These are phyloP conservation scores for Acanthurus leucopareius DNA, from an alignment of 2,797 vertebrate species.

Conservation along the genomic window DNA sequence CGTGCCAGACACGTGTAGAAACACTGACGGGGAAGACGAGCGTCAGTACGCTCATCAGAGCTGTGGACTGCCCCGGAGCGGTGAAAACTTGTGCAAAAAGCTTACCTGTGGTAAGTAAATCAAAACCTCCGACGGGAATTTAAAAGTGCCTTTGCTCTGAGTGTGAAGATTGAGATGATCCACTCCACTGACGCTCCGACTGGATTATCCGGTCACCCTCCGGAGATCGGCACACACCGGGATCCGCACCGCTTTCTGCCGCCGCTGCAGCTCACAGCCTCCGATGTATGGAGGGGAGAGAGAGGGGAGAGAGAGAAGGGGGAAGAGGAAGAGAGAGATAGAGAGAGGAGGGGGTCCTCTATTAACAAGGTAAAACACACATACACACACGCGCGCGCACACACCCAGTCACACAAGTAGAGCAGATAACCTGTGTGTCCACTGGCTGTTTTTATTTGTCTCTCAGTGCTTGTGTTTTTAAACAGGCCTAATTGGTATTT, in stretches of 20 bases:
- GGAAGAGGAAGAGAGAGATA: not conserved
- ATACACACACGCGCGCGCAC: slow-evolving; percentile 27
- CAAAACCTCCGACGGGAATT: slow-evolving; percentile 14
- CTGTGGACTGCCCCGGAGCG: slow-evolving; percentile 15
- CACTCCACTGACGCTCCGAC: slow-evolving; percentile 49
- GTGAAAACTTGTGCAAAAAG: slow-evolving; percentile 59
- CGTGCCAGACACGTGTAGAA: not conserved
- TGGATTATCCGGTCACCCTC: slow-evolving; percentile 50
- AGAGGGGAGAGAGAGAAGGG: not conserved
- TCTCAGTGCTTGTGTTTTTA: not conserved
- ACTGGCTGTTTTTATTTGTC: not conserved
- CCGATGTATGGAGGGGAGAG: slow-evolving; percentile 61
- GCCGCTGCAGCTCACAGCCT: slow-evolving; percentile 74
- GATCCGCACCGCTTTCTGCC: slow-evolving; percentile 67
- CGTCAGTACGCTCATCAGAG: not conserved
- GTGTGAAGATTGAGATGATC: slow-evolving; percentile 17
- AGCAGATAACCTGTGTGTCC: slow-evolving; percentile 31
- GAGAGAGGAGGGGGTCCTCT: slow-evolving; percentile 18
- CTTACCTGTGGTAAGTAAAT: slow-evolving; percentile 67
- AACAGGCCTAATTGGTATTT: not conserved
- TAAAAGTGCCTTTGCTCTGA: slow-evolving; percentile 12
- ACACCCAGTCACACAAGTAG: slow-evolving; percentile 26
- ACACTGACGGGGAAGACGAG: not conserved
- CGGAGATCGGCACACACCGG: slow-evolving; percentile 57
- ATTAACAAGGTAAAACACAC: slow-evolving; percentile 52